phyloP scores from a whole-genome alignment of 2,113 vertebrate species.

The Promerops cafer region DNA sequence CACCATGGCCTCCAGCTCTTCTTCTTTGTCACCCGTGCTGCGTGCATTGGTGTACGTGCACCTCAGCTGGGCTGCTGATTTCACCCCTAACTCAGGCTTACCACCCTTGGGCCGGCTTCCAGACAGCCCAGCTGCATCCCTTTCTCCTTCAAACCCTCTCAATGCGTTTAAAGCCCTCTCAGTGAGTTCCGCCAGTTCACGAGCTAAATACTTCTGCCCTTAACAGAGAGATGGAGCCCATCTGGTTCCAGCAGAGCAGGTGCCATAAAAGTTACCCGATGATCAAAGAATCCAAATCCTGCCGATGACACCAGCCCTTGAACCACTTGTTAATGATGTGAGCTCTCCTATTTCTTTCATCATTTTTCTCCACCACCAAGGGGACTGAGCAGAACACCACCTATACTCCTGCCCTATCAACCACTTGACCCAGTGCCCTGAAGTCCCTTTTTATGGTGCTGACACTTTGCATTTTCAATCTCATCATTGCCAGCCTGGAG shows the following conservation, averaged over 20 bases:
- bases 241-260: not conserved
- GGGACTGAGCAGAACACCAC: not conserved
- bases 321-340: not conserved
- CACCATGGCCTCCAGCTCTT: not conserved
- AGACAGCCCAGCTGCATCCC: not conserved
- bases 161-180: not conserved
- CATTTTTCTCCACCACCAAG: not conserved
- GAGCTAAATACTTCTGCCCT: not conserved
- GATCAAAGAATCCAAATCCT: not conserved
- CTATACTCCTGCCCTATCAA: not conserved
- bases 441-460: not conserved
- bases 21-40: not conserved
- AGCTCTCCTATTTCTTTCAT: not conserved
- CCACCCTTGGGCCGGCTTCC: not conserved
- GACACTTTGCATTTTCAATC: not conserved
- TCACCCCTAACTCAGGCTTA: not conserved
- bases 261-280: not conserved
- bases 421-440: not conserved
- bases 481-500: not conserved
- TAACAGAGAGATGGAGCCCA: not conserved
- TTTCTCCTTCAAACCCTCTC: not conserved
- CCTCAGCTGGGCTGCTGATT: not conserved
- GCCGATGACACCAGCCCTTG: not conserved
- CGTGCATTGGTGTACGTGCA: not conserved
- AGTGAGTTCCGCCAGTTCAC: not conserved